Conservation (phyloP, 2,888 invertebrate genomes). For the Myopa testacea region DNA sequence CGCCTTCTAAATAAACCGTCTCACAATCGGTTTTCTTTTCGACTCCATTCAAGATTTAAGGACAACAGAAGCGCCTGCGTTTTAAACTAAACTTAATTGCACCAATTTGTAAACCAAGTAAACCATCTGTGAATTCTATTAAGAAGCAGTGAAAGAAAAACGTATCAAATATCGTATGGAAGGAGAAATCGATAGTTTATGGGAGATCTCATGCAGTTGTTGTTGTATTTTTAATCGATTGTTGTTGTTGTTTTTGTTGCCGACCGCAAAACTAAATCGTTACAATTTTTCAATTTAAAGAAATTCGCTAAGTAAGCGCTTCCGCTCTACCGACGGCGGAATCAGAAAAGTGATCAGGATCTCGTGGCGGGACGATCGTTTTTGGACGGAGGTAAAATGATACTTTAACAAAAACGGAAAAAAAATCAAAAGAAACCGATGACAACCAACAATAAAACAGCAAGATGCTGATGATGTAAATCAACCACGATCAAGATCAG, state of each 20-base stretch:
- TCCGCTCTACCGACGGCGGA: neutral
- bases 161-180: neutral
- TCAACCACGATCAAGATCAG: neutral
- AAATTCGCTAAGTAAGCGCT: neutral
- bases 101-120: slow-evolving; percentile 14
- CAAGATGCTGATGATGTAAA: slow-evolving; percentile 5
- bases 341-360: neutral
- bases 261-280: slow-evolving; percentile 37
- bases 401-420: neutral
- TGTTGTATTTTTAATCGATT: neutral
- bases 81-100: neutral
- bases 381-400: neutral
- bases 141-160: neutral
- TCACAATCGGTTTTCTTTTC: neutral
- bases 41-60: neutral
- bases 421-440: slow-evolving; percentile 36
- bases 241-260: slow-evolving; percentile 1
- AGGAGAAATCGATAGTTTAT: slow-evolving; percentile 8
- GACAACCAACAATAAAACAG: slow-evolving; percentile 15
- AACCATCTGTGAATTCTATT: neutral
- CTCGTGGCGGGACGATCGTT: neutral
- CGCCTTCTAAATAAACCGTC: neutral
- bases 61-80: neutral
- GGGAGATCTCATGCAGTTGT: neutral
- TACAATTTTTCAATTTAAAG: slow-evolving; percentile 11